These are phyloP conservation scores for Megalurothrips usitatus DNA, from an alignment of 2,888 invertebrate species.

Conservation along the genomic window DNA sequence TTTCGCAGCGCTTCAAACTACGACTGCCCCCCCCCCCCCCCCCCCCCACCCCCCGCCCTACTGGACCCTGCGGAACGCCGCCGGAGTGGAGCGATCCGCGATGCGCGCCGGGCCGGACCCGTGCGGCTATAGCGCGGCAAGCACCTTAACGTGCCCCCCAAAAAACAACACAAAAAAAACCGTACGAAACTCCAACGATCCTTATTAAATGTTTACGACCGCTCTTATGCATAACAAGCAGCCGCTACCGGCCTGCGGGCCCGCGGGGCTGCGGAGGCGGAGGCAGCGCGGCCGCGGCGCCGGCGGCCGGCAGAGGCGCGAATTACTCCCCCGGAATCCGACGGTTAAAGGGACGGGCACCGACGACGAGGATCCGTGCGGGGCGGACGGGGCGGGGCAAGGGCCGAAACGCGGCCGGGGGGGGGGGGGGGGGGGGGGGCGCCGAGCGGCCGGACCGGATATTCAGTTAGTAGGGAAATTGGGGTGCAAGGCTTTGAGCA, in stretches of 20 bases:
- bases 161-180: not conserved
- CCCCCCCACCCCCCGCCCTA: not conserved
- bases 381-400: not conserved
- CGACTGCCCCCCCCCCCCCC: not conserved
- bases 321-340: not conserved
- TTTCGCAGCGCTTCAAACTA: not conserved
- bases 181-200: not conserved
- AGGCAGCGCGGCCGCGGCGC: not conserved
- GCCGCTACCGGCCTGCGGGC: not conserved
- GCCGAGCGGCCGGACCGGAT: not conserved
- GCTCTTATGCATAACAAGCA: constrained; percentile 9
- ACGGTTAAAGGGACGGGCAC: too few species aligned
- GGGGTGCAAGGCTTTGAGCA: not conserved
- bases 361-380: not conserved
- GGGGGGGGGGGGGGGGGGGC: not conserved
- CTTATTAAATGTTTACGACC: constrained; percentile 14
- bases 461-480: not conserved
- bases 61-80: not conserved
- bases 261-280: too few species aligned
- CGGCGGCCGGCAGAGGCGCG: not conserved
- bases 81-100: not conserved
- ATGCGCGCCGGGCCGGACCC: not conserved
- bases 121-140: not conserved
- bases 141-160: not conserved
- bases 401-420: not conserved